Conservation (phyloP, 2,888 invertebrate species). For the Glaucopsyche alexis region DNA sequence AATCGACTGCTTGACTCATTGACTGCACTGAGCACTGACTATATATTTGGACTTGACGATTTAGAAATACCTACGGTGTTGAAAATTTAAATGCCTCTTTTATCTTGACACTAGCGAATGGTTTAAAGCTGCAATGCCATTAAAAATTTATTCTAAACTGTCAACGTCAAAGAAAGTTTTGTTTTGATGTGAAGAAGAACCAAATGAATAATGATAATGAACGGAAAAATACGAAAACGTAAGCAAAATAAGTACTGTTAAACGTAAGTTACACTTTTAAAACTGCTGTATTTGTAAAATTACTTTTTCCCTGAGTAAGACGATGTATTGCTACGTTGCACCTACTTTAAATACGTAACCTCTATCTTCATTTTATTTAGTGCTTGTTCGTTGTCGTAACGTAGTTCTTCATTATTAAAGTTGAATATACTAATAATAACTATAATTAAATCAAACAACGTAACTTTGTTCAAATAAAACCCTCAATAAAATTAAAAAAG, state of each 20-base stretch:
- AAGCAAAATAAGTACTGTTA: background rate
- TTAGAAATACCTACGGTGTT: too few relatives aligned
- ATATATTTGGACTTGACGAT: too few relatives aligned
- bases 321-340: background rate
- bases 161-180: background rate
- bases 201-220: too few relatives aligned
- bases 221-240: conserved; percentile 3
- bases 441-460: background rate
- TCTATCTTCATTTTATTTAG: background rate
- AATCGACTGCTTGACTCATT: too few relatives aligned
- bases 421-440: background rate
- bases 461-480: background rate
- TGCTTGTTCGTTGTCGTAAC: background rate
- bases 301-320: background rate
- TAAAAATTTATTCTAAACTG: background rate
- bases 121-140: background rate
- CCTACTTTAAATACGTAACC: background rate
- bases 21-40: too few relatives aligned
- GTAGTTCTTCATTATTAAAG: too few relatives aligned
- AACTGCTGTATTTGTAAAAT: background rate
- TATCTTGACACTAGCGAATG: too few relatives aligned
- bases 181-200: background rate
- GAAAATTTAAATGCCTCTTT: too few relatives aligned
- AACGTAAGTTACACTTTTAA: conserved; percentile 1
- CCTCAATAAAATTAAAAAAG: background rate